Percentiles rank a stretch among this genome's conserved stretches.
Evolutionary conservation across 2,797 vertebrate genomes (phyloP).

Genomic region (Stomatorhinus walkeri): DNA sequence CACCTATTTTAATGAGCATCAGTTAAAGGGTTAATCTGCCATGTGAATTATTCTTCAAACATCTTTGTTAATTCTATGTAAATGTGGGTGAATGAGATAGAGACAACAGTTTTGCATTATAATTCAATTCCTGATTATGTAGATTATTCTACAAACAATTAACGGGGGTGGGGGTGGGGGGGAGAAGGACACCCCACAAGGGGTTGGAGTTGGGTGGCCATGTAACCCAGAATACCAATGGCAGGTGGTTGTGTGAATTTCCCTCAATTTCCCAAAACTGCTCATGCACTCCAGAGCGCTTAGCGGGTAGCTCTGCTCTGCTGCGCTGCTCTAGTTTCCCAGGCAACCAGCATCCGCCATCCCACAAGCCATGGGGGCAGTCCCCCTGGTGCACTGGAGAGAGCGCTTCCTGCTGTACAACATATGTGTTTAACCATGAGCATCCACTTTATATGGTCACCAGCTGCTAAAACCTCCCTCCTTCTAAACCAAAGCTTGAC

Average conservation of each 20-base stretch:
- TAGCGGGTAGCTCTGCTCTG: background rate
- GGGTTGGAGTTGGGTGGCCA: background rate
- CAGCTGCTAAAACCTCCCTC: background rate
- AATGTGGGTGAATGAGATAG: background rate
- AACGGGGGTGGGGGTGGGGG: background rate
- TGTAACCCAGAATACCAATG: background rate
- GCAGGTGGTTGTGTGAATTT: background rate
- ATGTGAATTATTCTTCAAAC: background rate
- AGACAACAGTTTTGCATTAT: background rate
- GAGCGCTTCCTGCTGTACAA: background rate
- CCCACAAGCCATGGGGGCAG: background rate
- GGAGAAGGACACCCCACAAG: background rate
- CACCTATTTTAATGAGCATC: background rate
- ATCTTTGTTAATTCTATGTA: background rate
- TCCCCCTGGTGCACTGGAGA: background rate
- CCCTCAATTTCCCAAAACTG: background rate
- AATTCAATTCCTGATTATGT: background rate
- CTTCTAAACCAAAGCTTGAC: background rate
- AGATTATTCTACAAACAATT: background rate
- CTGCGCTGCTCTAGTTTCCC: background rate
- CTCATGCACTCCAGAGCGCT: background rate
- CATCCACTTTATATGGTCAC: background rate
- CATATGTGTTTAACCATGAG: background rate
- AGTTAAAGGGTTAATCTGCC: background rate
- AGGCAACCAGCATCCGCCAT: background rate